Evolutionary conservation across 2,797 vertebrate species (phyloP).

Genomic region (Antennarius maculatus): DNA sequence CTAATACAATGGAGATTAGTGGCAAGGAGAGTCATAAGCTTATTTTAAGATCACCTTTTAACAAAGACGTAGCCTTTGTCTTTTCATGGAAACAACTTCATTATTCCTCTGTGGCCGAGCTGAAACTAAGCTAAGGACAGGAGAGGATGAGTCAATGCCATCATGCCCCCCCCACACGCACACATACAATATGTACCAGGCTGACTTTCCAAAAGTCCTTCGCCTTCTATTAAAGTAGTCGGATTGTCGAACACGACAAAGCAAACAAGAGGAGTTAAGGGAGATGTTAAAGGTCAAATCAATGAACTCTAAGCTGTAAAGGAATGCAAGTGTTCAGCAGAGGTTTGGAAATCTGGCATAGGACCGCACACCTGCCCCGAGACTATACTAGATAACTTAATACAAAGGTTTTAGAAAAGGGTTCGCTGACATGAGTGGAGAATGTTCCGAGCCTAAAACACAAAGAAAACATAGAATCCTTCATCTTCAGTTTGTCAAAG

Average conservation of each 20-base stretch:
- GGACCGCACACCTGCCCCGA: background rate
- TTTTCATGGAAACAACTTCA: constrained; percentile 50
- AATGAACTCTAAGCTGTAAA: constrained; percentile 73
- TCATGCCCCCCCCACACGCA: constrained; percentile 13
- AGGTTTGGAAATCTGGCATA: constrained; percentile 9
- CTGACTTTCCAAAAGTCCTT: constrained; percentile 39
- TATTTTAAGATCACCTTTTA: constrained; percentile 67
- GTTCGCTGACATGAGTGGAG: background rate
- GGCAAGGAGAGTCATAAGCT: constrained; percentile 55
- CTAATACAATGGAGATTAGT: constrained; percentile 74
- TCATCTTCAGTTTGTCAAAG: too few relatives aligned
- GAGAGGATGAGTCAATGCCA: constrained; percentile 26
- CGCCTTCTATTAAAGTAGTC: constrained; percentile 55
- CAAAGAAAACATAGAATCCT: too few relatives aligned
- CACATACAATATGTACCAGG: background rate
- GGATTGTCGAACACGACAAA: constrained; percentile 66
- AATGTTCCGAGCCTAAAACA: background rate
- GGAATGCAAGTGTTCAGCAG: constrained; percentile 59
- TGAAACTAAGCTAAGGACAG: constrained; percentile 38
- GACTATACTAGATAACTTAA: too few relatives aligned
- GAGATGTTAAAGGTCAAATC: constrained; percentile 74
- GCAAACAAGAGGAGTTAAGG: constrained; percentile 70
- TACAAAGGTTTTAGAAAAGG: too few relatives aligned
- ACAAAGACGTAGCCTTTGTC: constrained; percentile 43
- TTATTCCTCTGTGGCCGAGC: constrained; percentile 46